These are phyloP conservation scores for Apamea epomidion DNA, from an alignment of 2,888 invertebrate species.

Conservation along the genomic window DNA sequence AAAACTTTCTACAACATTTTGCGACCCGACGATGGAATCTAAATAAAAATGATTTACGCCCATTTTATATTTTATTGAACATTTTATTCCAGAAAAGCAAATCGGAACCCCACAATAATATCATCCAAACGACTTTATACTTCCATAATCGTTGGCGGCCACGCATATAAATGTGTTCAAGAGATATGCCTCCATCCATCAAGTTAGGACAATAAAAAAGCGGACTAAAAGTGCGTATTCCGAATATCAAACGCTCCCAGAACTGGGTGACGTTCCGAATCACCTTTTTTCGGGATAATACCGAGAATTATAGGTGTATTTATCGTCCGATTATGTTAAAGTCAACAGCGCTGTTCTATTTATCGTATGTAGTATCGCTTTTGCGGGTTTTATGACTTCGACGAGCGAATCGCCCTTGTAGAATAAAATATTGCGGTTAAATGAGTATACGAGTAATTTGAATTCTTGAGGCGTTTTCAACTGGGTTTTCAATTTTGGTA, in stretches of 20 bases:
- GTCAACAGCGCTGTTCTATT: slow-evolving; percentile 52
- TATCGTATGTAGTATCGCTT: slow-evolving; percentile 51
- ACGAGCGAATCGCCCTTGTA: slow-evolving; percentile 37
- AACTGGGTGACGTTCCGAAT: slow-evolving; percentile 60
- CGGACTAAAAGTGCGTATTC: slow-evolving; percentile 56
- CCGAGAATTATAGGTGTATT: slow-evolving; percentile 66
- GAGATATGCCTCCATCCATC: slow-evolving; percentile 63
- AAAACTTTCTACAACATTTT: neutral
- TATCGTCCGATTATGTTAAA: slow-evolving; percentile 67
- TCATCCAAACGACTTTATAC: slow-evolving; percentile 46
- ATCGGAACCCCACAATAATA: slow-evolving; percentile 38
- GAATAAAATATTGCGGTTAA: slow-evolving; percentile 45
- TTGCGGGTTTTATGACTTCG: slow-evolving; percentile 41
- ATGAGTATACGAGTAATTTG: slow-evolving; percentile 46
- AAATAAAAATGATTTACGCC: slow-evolving; percentile 40
- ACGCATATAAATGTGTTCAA: slow-evolving; percentile 59
- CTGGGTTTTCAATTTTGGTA: slow-evolving; percentile 27
- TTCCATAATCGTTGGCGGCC: slow-evolving; percentile 54
- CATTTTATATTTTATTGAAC: slow-evolving; percentile 19
- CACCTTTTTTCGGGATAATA: slow-evolving; percentile 67
- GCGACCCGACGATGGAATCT: neutral
- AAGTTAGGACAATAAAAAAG: slow-evolving; percentile 62
- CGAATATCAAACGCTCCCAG: slow-evolving; percentile 61
- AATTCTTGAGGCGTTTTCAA: slow-evolving; percentile 41
- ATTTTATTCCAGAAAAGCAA: slow-evolving; percentile 46